Conservation (phyloP, 2,797 vertebrate species). For the Trachops cirrhosus region DNA sequence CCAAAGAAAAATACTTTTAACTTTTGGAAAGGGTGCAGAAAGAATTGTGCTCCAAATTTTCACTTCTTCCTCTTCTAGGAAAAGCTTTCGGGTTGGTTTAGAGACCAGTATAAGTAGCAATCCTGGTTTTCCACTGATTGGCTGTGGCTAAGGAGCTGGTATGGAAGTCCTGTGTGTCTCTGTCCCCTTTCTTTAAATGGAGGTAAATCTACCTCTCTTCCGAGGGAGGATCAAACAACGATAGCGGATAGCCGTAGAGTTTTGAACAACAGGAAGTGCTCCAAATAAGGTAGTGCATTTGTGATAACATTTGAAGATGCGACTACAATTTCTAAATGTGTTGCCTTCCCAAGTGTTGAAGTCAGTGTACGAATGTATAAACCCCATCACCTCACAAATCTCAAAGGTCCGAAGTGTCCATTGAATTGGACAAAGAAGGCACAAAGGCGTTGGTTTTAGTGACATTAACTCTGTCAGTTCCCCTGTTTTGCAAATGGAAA, state of each 20-base stretch:
- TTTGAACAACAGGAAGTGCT: not conserved
- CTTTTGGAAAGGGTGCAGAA: not conserved
- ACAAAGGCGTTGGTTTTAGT: not conserved
- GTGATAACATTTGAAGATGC: not conserved
- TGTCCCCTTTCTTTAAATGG: not conserved
- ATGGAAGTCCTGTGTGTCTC: not conserved
- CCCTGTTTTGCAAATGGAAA: not conserved
- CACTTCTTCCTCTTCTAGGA: not conserved
- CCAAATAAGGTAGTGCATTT: not conserved
- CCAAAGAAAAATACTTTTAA: not conserved
- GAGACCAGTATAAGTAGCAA: not conserved
- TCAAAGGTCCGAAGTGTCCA: not conserved
- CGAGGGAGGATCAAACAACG: not conserved
- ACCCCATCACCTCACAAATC: not conserved
- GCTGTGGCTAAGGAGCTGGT: not conserved
- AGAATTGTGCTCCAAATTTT: not conserved
- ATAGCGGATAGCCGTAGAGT: not conserved
- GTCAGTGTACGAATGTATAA: not conserved
- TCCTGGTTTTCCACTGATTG: not conserved
- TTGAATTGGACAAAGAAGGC: not conserved
- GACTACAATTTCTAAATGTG: not conserved
- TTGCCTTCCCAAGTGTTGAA: not conserved
- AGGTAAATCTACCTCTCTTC: not conserved
- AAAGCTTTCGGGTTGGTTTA: not conserved
- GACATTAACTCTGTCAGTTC: not conserved